A percentile compares a stretch with the other conserved stretches of the same genome.
Conservation (phyloP, 2,888 invertebrate species). For the Thymelicus acteon region DNA sequence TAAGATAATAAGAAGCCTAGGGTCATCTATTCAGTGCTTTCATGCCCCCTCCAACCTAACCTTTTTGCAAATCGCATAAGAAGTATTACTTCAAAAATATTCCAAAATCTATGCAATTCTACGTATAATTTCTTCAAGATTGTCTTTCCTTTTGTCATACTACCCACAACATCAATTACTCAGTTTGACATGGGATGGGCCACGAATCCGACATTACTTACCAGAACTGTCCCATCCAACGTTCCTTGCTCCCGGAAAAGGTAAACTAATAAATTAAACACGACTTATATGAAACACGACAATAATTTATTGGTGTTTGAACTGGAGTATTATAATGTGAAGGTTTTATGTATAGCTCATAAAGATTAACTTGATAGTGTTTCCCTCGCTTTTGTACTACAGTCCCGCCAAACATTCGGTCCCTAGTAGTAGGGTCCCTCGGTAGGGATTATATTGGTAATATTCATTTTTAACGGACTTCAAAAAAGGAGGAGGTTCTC, state of each 20-base stretch:
- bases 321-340: no score
- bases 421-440: no score
- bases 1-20: no score
- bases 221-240: constrained; percentile 21
- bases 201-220: constrained; percentile 24
- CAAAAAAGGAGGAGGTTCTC: no score
- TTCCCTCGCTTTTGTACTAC: no score
- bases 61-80: no score
- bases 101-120: neutral
- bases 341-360: neutral
- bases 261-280: constrained; percentile 32
- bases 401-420: no score
- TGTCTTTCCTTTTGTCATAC: neutral
- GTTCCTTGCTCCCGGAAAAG: constrained; percentile 12
- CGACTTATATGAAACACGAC: constrained; percentile 21
- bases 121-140: neutral
- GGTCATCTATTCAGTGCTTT: no score
- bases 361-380: neutral
- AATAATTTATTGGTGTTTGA: constrained; percentile 13
- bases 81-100: neutral
- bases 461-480: no score
- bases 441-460: no score
- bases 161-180: constrained; percentile 21
- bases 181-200: constrained; percentile 18
- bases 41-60: no score